A percentile compares a stretch with the other conserved stretches of the same genome.
These are phyloP conservation scores for Brachypalpus laphriformis DNA, from an alignment of 2,888 invertebrate genomes.

Conservation along the genomic window DNA sequence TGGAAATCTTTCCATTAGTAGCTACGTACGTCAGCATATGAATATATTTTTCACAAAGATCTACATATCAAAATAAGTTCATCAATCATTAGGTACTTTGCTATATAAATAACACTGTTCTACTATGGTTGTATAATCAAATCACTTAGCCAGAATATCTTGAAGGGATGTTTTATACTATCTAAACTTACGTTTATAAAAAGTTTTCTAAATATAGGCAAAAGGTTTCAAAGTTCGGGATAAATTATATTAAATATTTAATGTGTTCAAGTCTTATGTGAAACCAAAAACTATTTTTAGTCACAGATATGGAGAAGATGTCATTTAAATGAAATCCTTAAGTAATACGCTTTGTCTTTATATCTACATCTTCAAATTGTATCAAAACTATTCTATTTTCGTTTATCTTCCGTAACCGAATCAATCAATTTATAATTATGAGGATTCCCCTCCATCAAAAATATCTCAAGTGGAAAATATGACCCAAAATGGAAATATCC, in stretches of 20 bases:
- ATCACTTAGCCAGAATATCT: too few relatives aligned
- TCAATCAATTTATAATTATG: slow-evolving; percentile 26
- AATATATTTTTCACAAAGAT: too few relatives aligned
- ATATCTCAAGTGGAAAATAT: slow-evolving; percentile 35
- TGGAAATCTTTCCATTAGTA: too few relatives aligned
- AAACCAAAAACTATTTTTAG: not conserved
- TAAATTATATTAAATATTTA: not conserved
- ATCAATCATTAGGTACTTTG: not conserved
- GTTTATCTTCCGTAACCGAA: not conserved
- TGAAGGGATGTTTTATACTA: too few relatives aligned
- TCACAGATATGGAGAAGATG: not conserved
- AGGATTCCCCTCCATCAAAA: not conserved
- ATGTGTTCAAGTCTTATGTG: not conserved
- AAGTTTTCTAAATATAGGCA: not conserved
- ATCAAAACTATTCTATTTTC: slow-evolving; percentile 29
- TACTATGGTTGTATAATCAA: too few relatives aligned
- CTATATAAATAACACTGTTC: not conserved
- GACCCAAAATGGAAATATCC: slow-evolving; percentile 27
- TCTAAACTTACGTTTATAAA: too few relatives aligned
- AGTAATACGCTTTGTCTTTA: too few relatives aligned
- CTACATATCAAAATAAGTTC: not conserved
- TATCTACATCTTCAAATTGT: not conserved
- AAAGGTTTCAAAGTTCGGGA: not conserved
- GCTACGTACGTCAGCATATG: too few relatives aligned
- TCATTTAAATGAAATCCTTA: not conserved